Evolutionary conservation across 2,797 vertebrate species (phyloP), one percentile per base, ranked within the genome.

Genomic region (Anguilla pacifica): DNA sequence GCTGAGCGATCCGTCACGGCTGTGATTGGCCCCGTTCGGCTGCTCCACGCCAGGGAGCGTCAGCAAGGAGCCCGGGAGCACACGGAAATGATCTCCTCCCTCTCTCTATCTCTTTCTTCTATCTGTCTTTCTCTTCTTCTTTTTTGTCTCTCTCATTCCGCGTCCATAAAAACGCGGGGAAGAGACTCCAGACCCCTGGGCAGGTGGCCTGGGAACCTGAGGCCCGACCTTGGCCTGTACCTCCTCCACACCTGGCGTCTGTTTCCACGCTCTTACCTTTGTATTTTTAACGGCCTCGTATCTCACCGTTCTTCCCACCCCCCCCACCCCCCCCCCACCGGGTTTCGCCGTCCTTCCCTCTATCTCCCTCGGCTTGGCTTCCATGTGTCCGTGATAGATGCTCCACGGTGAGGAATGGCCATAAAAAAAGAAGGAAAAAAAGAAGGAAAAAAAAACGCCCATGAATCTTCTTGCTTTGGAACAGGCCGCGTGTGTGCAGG

Each of bases 1-100:
- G 72, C 39, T 43, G 51, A 64, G 53, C 17, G 28, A 85, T 90
- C 86, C 86, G 84, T 90, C 89, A 90, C 79, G 0, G 53, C 72
- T 39, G 9, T 74, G 61, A 39, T 31, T 35, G 35, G 35, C 35
- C 35, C 88, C 57, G 3, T 53, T 74, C 82, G 43, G 25, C 85
- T 43, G 7, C 49, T 15, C 5, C 74, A 22, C 46, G 77, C 61
- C 77, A 19, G n/a, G 86, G 83, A 35, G 28, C 57, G 59, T 67
- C 79, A 70, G 57, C 39, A 57, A 61, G 35, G 43, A 19, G 74
- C 82, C 25, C 2, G 70, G 35, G 86, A 82, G 25, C 43, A 17
- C 49, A 74, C 70, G 25, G 85, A 72, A 87, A 70, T 61, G 19
- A 85, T 51, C 49, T 83, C 28, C 84, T 83, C 55, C 19, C 28